Percentiles rank a stretch among this genome's conserved stretches.
Conservation (phyloP, 35 echinoderm and acorn worm species). For the Lytechinus variegatus region DNA sequence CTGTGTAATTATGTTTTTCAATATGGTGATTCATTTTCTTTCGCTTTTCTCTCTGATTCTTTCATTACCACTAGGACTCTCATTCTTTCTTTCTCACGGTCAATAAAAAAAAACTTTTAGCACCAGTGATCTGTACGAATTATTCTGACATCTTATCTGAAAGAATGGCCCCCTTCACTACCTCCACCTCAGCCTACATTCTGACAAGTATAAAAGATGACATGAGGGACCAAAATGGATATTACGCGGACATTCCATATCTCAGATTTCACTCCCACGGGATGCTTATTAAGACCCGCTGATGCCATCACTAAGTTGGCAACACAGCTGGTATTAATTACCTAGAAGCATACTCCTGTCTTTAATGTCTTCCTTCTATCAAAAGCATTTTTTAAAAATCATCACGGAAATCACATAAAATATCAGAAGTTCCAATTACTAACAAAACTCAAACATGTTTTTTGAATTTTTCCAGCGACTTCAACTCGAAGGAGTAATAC, state of each 20-base stretch:
- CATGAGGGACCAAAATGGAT: slow-evolving; percentile 46
- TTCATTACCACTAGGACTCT: neutral
- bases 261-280: slow-evolving; percentile 46
- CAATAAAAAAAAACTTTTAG: slow-evolving; percentile 6
- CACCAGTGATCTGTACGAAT: neutral
- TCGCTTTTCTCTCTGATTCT: neutral
- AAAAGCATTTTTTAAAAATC: neutral
- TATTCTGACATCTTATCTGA: neutral
- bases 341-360: neutral
- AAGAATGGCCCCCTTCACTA: neutral
- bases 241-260: slow-evolving; percentile 42
- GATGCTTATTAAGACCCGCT: slow-evolving; percentile 35
- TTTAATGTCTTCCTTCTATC: slow-evolving; percentile 22
- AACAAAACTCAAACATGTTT: neutral
- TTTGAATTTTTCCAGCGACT: neutral
- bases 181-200: neutral
- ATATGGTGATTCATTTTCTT: neutral
- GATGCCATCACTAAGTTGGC: slow-evolving; percentile 32
- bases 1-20: no score
- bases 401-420: slow-evolving; percentile 1
- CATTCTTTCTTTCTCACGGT: neutral
- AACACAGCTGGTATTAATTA: slow-evolving; percentile 45
- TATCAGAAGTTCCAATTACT: neutral
- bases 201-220: slow-evolving; percentile 41
- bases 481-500: neutral